phyloP scores from a whole-genome alignment of 1,140 invertebrate species.

The Rhynchophorus ferrugineus region DNA sequence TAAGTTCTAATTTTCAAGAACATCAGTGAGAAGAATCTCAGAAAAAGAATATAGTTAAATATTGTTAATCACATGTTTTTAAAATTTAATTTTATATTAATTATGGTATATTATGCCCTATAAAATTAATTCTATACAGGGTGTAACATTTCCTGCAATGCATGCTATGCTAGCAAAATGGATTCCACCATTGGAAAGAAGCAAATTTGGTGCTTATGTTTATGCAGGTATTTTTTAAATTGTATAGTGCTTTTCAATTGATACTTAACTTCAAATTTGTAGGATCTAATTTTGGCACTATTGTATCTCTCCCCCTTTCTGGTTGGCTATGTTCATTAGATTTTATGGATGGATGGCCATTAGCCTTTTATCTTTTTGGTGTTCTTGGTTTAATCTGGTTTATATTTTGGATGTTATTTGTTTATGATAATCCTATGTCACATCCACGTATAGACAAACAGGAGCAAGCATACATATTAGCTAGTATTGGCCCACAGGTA shows the following conservation, averaged over 20 bases:
- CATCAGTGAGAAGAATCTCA: too few species aligned
- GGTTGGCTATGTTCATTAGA: slow-evolving; percentile 64
- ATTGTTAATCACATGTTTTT: too few species aligned
- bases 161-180: slow-evolving; percentile 73
- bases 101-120: too few species aligned
- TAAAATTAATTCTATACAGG: too few species aligned
- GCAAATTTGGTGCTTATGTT: slow-evolving; percentile 71
- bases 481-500: slow-evolving; percentile 46
- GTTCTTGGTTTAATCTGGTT: slow-evolving; percentile 72
- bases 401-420: slow-evolving; percentile 60
- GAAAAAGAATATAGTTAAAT: too few species aligned
- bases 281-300: slow-evolving; percentile 67
- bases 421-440: slow-evolving; percentile 65
- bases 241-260: neutral
- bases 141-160: slow-evolving; percentile 77
- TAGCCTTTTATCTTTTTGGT: slow-evolving; percentile 74
- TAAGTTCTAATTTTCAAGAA: too few species aligned
- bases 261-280: slow-evolving; percentile 17
- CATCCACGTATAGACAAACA: slow-evolving; percentile 72
- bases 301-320: slow-evolving; percentile 65
- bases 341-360: slow-evolving; percentile 65
- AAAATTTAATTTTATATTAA: neutral
- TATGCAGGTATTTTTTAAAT: slow-evolving; percentile 53
- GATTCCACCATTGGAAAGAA: slow-evolving; percentile 73
- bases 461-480: slow-evolving; percentile 59